Evolutionary conservation across 2,113 vertebrate genomes (phyloP).

Genomic region (Centropus bengalensis): DNA sequence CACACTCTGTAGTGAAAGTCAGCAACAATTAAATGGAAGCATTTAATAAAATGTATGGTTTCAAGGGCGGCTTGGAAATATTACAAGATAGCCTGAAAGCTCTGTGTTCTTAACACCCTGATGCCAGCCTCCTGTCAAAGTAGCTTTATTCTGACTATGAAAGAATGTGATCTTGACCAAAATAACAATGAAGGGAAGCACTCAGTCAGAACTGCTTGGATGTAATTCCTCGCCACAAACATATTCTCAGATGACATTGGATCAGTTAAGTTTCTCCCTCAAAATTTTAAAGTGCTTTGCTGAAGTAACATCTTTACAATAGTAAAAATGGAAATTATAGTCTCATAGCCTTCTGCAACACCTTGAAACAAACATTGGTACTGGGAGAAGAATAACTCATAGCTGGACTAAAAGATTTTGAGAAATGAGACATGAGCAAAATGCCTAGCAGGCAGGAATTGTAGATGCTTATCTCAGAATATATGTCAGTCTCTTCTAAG

Average conservation of each 20-base stretch:
- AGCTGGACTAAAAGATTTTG: background rate
- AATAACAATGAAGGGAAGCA: background rate
- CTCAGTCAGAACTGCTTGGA: background rate
- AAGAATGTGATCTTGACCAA: background rate
- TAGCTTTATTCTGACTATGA: background rate
- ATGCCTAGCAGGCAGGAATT: background rate
- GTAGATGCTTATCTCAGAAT: background rate
- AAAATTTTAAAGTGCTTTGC: background rate
- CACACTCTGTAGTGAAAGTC: background rate
- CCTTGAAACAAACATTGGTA: background rate
- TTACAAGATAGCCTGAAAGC: background rate
- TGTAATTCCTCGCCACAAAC: background rate
- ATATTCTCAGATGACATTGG: background rate
- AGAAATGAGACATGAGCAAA: background rate
- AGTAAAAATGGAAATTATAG: background rate
- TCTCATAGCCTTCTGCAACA: background rate
- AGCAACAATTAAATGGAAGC: background rate
- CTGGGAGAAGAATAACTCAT: background rate
- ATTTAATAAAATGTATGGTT: background rate
- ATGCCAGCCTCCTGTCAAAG: constrained; percentile 6
- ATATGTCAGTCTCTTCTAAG: background rate
- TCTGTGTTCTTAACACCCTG: background rate
- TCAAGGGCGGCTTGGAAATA: constrained; percentile 17
- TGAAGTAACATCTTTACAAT: background rate
- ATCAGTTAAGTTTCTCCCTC: background rate